Percentiles rank a stretch among this genome's conserved stretches.
Evolutionary conservation across 2,113 vertebrate species (phyloP).

Genomic region (Eidolon helvum): DNA sequence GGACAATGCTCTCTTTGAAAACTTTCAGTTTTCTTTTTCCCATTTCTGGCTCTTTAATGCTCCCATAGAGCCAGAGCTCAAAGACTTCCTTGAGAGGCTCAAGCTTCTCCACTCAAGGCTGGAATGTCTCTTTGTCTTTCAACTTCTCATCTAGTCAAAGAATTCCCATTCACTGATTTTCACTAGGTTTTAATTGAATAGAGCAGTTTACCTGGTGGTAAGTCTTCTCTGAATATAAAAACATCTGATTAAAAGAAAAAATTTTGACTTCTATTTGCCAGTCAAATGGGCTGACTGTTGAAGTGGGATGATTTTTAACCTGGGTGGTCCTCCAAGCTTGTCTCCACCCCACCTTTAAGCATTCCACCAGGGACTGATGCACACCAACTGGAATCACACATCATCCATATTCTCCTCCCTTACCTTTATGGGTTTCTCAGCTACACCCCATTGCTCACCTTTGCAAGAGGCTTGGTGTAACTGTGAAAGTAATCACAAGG

Average conservation of each 20-base stretch:
- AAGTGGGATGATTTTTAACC: background rate
- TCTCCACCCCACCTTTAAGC: background rate
- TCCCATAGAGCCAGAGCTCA: background rate
- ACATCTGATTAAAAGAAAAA: background rate
- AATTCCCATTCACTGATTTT: background rate
- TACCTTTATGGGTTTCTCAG: background rate
- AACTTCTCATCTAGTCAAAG: background rate
- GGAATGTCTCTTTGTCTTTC: background rate
- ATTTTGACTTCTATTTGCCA: background rate
- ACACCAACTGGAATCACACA: background rate
- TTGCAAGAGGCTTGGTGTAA: rapidly evolving
- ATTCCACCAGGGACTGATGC: background rate
- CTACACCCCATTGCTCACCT: background rate
- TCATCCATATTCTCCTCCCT: background rate
- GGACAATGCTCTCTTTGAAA: background rate
- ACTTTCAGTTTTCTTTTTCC: background rate
- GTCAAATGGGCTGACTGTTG: background rate
- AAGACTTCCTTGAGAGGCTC: background rate
- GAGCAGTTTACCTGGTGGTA: background rate
- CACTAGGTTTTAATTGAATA: background rate
- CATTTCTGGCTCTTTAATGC: background rate
- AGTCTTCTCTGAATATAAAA: background rate
- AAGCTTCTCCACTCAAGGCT: background rate
- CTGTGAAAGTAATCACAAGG: background rate
- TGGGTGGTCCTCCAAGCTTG: background rate